Conservation (phyloP, 1,140 invertebrate genomes). For the Lordiphosa clarofinis region DNA sequence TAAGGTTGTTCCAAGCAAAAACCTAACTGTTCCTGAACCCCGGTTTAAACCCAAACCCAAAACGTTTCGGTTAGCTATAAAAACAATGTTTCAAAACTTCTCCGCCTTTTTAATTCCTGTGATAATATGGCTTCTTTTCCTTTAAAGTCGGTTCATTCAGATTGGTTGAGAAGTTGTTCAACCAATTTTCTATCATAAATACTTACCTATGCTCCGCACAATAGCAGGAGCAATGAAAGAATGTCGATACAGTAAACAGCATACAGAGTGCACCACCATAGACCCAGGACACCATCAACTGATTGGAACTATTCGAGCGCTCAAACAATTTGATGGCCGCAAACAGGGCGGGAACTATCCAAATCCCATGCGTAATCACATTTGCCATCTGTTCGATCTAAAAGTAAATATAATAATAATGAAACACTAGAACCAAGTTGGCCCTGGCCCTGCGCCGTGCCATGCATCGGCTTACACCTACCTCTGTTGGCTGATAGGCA, state of each 20-base stretch:
- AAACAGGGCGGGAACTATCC: conserved; percentile 89
- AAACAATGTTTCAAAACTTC: no score
- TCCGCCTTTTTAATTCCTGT: no score
- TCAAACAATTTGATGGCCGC: conserved; percentile 87
- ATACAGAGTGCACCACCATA: conserved; percentile 92
- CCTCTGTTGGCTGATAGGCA: conserved; percentile 82
- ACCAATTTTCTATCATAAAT: no score
- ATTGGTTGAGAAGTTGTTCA: no score
- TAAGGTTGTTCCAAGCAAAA: no score
- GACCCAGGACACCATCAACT: conserved; percentile 89
- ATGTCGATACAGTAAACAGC: conserved; percentile 93
- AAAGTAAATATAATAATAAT: background rate
- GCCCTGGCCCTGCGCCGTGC: no score
- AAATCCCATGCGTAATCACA: conserved; percentile 93
- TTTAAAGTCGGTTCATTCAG: no score
- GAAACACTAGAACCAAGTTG: background rate
- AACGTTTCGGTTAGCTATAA: no score
- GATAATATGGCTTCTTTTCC: no score
- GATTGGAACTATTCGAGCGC: conserved; percentile 86
- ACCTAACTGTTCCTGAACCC: no score
- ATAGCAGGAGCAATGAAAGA: conserved; percentile 93
- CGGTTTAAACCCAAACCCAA: no score
- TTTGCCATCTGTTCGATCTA: conserved; percentile 94
- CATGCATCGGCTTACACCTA: conserved; percentile 22
- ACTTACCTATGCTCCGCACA: conserved; percentile 85